phyloP scores from a whole-genome alignment of 2,113 vertebrate genomes.

The Calonectris borealis region DNA sequence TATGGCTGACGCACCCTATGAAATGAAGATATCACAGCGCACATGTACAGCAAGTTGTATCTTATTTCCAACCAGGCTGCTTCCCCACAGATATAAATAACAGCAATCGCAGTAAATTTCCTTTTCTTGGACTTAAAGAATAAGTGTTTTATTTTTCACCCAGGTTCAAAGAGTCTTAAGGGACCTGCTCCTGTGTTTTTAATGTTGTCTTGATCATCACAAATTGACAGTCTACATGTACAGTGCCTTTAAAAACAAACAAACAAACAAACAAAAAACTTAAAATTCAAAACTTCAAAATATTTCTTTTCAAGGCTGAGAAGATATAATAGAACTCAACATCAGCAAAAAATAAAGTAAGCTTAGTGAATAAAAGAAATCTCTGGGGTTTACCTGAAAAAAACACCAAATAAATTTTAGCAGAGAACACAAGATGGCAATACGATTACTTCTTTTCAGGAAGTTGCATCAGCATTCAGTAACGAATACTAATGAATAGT shows the following conservation, averaged over 20 bases:
- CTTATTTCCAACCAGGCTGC: not conserved
- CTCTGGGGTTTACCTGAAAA: not conserved
- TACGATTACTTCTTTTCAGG: not conserved
- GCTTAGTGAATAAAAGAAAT: not conserved
- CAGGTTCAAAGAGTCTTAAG: not conserved
- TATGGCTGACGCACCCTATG: not conserved
- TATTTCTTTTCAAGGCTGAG: not conserved
- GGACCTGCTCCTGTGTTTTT: not conserved
- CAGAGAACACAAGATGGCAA: not conserved
- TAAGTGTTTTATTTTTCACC: not conserved
- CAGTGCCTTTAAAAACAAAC: not conserved
- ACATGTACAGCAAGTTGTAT: not conserved
- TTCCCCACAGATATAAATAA: not conserved
- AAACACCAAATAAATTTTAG: not conserved
- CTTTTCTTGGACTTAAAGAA: not conserved
- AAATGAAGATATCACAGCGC: not conserved
- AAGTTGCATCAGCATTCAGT: not conserved
- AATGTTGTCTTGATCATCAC: not conserved
- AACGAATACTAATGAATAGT: not conserved
- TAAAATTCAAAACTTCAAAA: not conserved
- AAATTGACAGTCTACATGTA: not conserved
- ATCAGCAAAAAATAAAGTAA: not conserved
- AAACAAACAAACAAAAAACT: too few relatives aligned
- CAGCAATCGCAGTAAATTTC: not conserved
- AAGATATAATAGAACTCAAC: not conserved